phyloP scores from a whole-genome alignment of 1,140 invertebrate species.

The Cotesia chilonis region DNA sequence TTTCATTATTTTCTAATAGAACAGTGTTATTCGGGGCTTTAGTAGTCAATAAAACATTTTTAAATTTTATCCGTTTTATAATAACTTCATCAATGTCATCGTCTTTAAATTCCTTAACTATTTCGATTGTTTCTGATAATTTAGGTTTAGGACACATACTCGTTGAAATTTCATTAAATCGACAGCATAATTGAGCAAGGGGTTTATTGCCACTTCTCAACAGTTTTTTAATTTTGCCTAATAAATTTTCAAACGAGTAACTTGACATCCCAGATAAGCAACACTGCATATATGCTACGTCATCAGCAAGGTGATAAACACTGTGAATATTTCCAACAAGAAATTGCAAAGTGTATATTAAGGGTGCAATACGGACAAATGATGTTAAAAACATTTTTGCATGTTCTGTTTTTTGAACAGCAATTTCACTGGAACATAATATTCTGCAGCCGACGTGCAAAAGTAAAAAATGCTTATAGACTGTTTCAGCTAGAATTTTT shows the following conservation, averaged over 20 bases:
- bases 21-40: constrained; percentile 30
- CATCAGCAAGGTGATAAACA: constrained; percentile 38
- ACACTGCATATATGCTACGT: constrained; percentile 29
- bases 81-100: neutral
- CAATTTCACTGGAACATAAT: constrained; percentile 4
- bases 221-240: constrained; percentile 27
- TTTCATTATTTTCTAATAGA: constrained; percentile 15
- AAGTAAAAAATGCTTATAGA: constrained; percentile 26
- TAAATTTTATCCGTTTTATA: constrained; percentile 19
- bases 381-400: constrained; percentile 35
- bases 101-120: neutral
- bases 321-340: constrained; percentile 41
- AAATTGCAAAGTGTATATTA: constrained; percentile 32
- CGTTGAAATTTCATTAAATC: constrained; percentile 18
- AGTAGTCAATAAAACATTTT: constrained; percentile 11
- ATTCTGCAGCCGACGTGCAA: constrained; percentile 18
- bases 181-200: constrained; percentile 28
- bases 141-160: neutral
- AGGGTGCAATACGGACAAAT: constrained; percentile 35
- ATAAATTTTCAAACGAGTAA: constrained; percentile 32
- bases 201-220: constrained; percentile 25
- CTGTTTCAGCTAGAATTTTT: constrained; percentile 6
- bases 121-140: neutral
- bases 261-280: constrained; percentile 20
- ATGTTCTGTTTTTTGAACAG: constrained; percentile 27